Evolutionary conservation across 2,113 vertebrate genomes (phyloP).

Genomic region (Otis tarda): DNA sequence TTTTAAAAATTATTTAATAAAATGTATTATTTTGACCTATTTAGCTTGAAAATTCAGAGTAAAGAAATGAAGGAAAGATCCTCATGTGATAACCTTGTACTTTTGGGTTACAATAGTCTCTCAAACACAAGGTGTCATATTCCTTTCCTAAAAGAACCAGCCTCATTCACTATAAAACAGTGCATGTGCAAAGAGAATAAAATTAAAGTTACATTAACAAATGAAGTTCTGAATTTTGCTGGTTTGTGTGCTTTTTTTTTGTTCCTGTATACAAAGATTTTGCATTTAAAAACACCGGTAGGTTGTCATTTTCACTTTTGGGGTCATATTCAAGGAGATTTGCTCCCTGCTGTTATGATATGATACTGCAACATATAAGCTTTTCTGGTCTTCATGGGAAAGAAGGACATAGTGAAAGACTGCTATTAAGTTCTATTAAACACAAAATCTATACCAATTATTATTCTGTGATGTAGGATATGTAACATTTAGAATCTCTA

Average conservation of each 20-base stretch:
- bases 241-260: neutral
- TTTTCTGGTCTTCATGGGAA: neutral
- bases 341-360: neutral
- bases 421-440: neutral
- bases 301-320: neutral
- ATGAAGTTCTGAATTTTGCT: neutral
- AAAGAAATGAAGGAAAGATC: neutral
- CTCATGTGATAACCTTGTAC: neutral
- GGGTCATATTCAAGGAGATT: neutral
- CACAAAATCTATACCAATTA: neutral
- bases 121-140: neutral
- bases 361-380: accelerated
- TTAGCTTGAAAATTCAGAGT: neutral
- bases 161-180: neutral
- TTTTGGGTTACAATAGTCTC: neutral
- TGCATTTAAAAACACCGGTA: neutral
- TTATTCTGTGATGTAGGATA: neutral
- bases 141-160: neutral
- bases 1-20: neutral
- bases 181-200: neutral
- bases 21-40: neutral
- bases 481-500: neutral
- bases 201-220: neutral
- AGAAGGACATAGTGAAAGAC: neutral
- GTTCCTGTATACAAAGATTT: neutral